Conservation (phyloP, 2,113 vertebrate species). For the Urocolius indicus region DNA sequence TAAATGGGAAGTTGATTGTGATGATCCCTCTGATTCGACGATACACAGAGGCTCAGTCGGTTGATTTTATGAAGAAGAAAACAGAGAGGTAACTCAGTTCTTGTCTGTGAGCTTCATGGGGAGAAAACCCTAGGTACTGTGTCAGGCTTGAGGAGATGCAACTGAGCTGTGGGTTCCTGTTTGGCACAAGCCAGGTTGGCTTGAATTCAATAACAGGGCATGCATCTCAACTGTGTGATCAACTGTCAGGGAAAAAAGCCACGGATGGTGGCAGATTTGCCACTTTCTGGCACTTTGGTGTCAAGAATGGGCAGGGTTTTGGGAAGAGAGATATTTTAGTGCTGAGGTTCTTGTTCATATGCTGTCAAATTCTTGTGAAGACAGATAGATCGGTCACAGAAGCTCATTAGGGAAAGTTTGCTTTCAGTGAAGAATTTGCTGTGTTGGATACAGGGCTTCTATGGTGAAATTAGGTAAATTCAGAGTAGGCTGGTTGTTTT, state of each 20-base stretch:
- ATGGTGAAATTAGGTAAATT: background rate
- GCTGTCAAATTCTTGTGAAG: background rate
- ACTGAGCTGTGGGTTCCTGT: rapidly evolving
- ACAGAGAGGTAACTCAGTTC: background rate
- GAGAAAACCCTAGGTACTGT: background rate
- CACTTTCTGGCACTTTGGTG: background rate
- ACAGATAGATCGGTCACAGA: background rate
- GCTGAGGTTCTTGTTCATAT: background rate
- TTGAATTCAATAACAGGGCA: no score
- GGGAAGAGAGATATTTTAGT: background rate
- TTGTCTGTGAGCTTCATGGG: rapidly evolving
- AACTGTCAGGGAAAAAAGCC: background rate
- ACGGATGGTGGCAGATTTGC: background rate
- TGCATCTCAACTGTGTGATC: background rate
- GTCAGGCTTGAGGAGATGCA: rapidly evolving
- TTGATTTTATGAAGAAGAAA: constrained; percentile 3
- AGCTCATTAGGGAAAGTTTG: background rate
- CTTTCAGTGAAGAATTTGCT: background rate
- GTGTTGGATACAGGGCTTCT: rapidly evolving
- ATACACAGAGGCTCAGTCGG: background rate
- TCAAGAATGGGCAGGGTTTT: background rate
- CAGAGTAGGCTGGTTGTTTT: background rate
- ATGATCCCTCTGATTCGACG: background rate
- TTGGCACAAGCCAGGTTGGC: background rate
- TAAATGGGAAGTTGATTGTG: background rate